These are phyloP conservation scores for Alouatta palliata DNA, from an alignment of 2,113 vertebrate genomes.

Conservation along the genomic window DNA sequence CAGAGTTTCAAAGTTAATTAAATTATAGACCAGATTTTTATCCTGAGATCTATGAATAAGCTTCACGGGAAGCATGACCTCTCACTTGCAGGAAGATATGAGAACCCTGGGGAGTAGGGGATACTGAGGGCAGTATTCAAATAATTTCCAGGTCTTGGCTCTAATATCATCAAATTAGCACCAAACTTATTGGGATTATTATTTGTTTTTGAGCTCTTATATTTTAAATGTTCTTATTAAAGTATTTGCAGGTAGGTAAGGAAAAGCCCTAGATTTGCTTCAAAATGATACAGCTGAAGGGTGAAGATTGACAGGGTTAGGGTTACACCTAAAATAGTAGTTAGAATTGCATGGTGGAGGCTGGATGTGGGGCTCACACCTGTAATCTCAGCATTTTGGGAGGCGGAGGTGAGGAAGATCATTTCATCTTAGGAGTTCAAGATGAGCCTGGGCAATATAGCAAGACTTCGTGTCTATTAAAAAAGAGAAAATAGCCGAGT, in stretches of 20 bases:
- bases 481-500: too few species aligned
- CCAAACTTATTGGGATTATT: neutral
- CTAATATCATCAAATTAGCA: neutral
- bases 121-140: neutral
- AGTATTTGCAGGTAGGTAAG: neutral
- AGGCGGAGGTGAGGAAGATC: too few species aligned
- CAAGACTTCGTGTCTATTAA: neutral
- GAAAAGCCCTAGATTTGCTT: neutral
- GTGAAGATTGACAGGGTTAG: neutral
- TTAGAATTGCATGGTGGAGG: neutral
- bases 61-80: too few species aligned
- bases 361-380: too few species aligned
- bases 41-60: too few species aligned
- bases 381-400: too few species aligned
- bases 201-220: neutral
- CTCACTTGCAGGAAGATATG: neutral
- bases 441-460: too few species aligned
- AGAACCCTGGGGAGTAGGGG: neutral
- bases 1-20: conserved; percentile 34
- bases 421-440: too few species aligned
- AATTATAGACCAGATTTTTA: neutral
- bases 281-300: neutral
- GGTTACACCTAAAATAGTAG: neutral
- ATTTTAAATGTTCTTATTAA: neutral
- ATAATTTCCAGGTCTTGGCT: neutral